Conservation (phyloP, 64 coral and sea anemone species). For the Catalaphyllia jardinei region DNA sequence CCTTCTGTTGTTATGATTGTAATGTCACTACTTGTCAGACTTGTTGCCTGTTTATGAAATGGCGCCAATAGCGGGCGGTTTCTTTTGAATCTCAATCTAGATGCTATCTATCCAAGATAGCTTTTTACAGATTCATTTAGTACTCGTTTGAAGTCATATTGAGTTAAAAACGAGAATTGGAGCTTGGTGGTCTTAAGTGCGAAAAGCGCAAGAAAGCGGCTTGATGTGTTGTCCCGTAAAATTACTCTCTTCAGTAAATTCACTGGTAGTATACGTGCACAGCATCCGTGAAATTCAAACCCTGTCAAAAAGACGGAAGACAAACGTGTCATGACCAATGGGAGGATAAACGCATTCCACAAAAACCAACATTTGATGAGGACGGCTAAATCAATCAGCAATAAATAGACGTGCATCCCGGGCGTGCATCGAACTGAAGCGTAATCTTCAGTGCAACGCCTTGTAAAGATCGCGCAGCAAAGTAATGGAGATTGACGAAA, state of each 20-base stretch:
- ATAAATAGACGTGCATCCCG: background rate
- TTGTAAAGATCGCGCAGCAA: background rate
- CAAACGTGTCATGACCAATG: background rate
- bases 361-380: background rate
- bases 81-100: no score
- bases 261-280: background rate
- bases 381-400: background rate
- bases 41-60: no score
- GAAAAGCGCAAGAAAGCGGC: background rate
- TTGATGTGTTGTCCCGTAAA: background rate
- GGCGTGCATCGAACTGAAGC: background rate
- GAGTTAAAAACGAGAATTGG: background rate
- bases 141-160: no score
- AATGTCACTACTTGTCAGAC: no score
- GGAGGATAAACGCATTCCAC: conserved; percentile 1
- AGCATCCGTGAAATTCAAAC: background rate
- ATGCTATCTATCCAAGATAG: background rate
- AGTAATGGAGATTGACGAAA: conserved; percentile 18
- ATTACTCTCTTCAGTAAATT: conserved; percentile 22
- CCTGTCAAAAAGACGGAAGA: background rate
- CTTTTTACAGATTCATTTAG: background rate
- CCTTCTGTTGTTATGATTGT: no score
- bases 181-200: background rate
- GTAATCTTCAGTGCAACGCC: background rate
- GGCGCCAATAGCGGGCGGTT: no score